Evolutionary conservation across 2,113 vertebrate genomes (phyloP).

Genomic region (Trichomycterus rosablanca): DNA sequence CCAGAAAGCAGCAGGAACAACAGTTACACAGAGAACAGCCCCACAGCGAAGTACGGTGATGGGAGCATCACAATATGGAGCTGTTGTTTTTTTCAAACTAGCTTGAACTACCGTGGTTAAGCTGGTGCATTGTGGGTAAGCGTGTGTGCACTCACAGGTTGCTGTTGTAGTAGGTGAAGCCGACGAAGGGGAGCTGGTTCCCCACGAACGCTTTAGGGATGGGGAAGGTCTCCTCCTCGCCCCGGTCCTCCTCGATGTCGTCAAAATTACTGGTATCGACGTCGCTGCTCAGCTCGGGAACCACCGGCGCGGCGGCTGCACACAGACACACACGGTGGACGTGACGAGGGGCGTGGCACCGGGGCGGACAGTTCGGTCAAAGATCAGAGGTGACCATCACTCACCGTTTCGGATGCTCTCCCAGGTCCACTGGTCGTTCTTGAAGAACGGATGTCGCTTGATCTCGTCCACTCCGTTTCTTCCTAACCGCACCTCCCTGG

Average conservation of each 20-base stretch:
- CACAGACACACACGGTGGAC: background rate
- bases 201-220: constrained; percentile 98
- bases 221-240: constrained; percentile 96
- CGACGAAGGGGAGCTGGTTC: constrained; percentile 97
- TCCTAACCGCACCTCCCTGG: constrained; percentile 89
- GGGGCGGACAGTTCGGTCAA: background rate
- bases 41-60: no score
- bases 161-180: constrained; percentile 95
- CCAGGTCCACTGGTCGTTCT: constrained; percentile 98
- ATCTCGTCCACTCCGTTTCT: constrained; percentile 95
- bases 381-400: constrained; percentile 40
- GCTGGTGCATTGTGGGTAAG: constrained; percentile 3
- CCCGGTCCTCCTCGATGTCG: constrained; percentile 94
- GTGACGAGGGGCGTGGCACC: background rate
- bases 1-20: no score
- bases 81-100: no score
- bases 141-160: constrained; percentile 79
- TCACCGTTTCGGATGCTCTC: constrained; percentile 94
- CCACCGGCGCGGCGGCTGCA: constrained; percentile 91
- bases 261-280: constrained; percentile 99
- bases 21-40: no score
- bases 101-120: no score
- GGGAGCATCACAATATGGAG: no score
- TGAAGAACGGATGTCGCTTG: constrained; percentile 95
- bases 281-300: constrained; percentile 95